phyloP scores from a whole-genome alignment of 2,888 invertebrate genomes.

The Melanostoma mellinum region DNA sequence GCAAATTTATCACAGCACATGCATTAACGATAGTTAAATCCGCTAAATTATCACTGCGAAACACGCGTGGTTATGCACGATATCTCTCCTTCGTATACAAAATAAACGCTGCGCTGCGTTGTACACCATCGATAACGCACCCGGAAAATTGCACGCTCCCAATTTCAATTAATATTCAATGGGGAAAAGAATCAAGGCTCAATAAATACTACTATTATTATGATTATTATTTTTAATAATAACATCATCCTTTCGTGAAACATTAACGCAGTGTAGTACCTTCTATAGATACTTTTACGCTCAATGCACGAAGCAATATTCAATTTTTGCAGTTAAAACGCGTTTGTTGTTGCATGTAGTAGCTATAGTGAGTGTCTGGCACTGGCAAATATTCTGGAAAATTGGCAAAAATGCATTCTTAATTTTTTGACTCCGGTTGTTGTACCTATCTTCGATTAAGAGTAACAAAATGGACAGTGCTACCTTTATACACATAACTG shows the following conservation, averaged over 20 bases:
- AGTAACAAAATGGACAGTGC: conserved; percentile 13
- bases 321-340: conserved; percentile 35
- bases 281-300: conserved; percentile 1
- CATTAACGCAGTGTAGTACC: conserved; percentile 13
- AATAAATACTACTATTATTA: conserved; percentile 71
- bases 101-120: conserved; percentile 30
- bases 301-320: conserved; percentile 36
- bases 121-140: conserved; percentile 57
- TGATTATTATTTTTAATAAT: conserved; percentile 73
- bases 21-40: conserved; percentile 69
- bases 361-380: conserved; percentile 22
- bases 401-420: conserved; percentile 66
- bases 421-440: conserved; percentile 41
- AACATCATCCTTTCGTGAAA: conserved; percentile 52
- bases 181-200: conserved; percentile 53
- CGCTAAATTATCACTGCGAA: conserved; percentile 61
- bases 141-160: conserved; percentile 43
- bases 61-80: background rate
- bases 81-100: conserved; percentile 4
- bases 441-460: conserved; percentile 41
- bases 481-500: conserved; percentile 2
- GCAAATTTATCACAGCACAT: conserved; percentile 51
- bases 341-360: background rate
- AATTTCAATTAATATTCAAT: conserved; percentile 69
- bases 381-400: conserved; percentile 48